Conservation (phyloP, 1,140 invertebrate genomes). For the Hetaerina americana region DNA sequence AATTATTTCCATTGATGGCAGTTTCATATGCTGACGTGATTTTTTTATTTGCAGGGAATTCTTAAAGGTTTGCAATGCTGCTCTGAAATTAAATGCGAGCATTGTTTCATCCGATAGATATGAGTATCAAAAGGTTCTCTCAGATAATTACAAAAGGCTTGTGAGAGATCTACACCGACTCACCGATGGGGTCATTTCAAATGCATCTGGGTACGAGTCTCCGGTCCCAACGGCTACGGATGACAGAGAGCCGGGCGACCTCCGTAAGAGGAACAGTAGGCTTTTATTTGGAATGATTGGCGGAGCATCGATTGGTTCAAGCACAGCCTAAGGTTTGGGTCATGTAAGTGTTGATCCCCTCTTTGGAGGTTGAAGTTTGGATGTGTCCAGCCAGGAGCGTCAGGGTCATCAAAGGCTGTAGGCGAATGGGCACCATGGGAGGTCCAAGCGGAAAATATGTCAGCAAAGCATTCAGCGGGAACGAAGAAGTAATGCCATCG, state of each 20-base stretch:
- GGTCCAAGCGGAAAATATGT: no score
- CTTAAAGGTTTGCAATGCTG: conserved; percentile 71
- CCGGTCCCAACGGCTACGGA: not conserved
- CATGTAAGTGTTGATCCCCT: no score
- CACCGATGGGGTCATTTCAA: conserved; percentile 35
- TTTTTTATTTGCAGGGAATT: conserved; percentile 56
- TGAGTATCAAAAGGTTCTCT: conserved; percentile 77
- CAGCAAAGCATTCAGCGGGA: no score
- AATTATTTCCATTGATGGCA: not conserved
- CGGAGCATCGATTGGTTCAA: not conserved
- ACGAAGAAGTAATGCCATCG: no score
- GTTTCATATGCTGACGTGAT: not conserved
- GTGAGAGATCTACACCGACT: conserved; percentile 59
- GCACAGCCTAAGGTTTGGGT: not conserved
- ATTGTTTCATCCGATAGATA: conserved; percentile 73
- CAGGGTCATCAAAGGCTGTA: no score
- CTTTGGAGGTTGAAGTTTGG: no score
- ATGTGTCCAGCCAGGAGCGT: no score
- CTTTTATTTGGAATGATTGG: not conserved
- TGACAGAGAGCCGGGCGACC: not conserved
- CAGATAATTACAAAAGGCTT: conserved; percentile 73
- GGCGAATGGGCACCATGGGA: no score
- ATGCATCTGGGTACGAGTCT: not conserved
- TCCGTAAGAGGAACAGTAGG: not conserved
- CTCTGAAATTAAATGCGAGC: conserved; percentile 73